Conservation (phyloP, 2,797 vertebrate genomes). For the Acanthiza pusilla region DNA sequence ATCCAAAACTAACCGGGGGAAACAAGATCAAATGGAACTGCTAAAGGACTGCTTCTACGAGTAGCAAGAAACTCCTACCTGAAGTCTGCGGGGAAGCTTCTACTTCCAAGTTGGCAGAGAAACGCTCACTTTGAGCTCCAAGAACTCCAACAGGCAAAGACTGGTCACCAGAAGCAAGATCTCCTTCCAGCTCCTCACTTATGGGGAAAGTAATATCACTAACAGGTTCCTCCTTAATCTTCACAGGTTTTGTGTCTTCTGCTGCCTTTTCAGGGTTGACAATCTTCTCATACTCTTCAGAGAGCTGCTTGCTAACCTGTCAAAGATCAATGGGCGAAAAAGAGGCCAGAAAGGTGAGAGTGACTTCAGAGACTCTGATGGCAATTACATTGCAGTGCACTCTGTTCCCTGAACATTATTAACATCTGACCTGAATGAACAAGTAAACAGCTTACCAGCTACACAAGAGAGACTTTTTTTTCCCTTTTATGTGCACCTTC, state of each 20-base stretch:
- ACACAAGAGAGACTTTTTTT: not conserved
- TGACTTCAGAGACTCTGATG: not conserved
- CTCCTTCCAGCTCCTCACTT: slow-evolving; percentile 90
- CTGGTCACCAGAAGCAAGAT: slow-evolving; percentile 90
- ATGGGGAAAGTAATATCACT: slow-evolving; percentile 92
- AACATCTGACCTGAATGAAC: not conserved
- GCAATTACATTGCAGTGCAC: not conserved
- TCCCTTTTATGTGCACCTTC: not conserved
- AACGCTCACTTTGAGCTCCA: slow-evolving; percentile 85
- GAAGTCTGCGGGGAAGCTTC: slow-evolving; percentile 91
- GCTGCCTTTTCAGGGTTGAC: slow-evolving; percentile 94
- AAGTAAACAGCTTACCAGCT: not conserved
- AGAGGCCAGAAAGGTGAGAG: slow-evolving; percentile 12
- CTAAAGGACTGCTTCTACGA: not conserved
- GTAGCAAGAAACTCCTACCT: slow-evolving; percentile 69
- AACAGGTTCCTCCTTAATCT: slow-evolving; percentile 94
- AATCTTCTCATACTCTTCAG: slow-evolving; percentile 93
- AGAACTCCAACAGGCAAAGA: slow-evolving; percentile 90
- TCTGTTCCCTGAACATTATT: slow-evolving; percentile 7
- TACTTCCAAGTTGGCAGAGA: slow-evolving; percentile 85
- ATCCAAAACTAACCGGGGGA: not conserved
- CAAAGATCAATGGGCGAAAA: slow-evolving; percentile 14
- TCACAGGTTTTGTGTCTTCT: slow-evolving; percentile 90
- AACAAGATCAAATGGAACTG: not conserved
- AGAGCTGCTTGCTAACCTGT: slow-evolving; percentile 94